phyloP scores from a whole-genome alignment of 1,140 invertebrate genomes.

The Neodiprion fabricii region DNA sequence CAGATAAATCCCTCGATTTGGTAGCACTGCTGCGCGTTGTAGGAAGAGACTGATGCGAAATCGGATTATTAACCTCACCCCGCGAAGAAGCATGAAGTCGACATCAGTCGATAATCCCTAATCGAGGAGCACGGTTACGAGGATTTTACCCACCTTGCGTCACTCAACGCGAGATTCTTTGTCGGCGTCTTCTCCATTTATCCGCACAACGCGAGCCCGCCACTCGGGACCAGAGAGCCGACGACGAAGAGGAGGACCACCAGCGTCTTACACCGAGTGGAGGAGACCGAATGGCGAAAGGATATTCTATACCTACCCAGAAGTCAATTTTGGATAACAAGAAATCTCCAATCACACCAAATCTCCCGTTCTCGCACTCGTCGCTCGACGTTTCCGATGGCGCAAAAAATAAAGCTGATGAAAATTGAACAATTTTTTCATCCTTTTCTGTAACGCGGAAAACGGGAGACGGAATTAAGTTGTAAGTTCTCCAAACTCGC shows the following conservation, averaged over 20 bases:
- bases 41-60: too few species aligned
- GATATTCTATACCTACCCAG: background rate
- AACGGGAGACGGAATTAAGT: too few species aligned
- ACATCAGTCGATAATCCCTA: background rate
- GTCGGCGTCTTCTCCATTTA: background rate
- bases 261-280: background rate
- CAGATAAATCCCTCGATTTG: background rate
- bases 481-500: too few species aligned
- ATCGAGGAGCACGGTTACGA: background rate
- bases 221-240: background rate
- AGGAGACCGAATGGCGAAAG: background rate
- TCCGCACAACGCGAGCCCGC: background rate
- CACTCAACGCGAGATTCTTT: background rate
- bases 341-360: background rate
- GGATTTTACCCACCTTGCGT: background rate
- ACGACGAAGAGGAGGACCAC: background rate
- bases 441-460: too few species aligned
- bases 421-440: too few species aligned
- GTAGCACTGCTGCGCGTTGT: too few species aligned
- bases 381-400: too few species aligned
- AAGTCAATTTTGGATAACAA: background rate
- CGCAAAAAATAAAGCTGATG: too few species aligned
- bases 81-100: background rate
- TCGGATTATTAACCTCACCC: too few species aligned
- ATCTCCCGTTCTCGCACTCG: background rate